phyloP scores from a whole-genome alignment of 2,113 vertebrate species.

The Protobothrops flavoviridis region DNA sequence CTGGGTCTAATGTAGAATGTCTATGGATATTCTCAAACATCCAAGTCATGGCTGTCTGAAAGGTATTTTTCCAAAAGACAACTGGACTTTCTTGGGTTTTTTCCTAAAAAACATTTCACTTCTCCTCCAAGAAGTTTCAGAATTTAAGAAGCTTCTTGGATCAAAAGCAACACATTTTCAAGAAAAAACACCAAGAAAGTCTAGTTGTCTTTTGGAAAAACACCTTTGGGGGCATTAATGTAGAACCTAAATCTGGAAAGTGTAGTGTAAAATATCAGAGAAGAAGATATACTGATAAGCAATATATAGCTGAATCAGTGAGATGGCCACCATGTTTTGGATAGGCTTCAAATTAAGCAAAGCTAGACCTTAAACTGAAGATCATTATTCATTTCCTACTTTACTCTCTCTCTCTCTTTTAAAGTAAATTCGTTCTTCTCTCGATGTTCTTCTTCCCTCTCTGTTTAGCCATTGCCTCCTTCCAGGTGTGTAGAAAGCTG shows the following conservation, averaged over 20 bases:
- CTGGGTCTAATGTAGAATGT: too few species aligned
- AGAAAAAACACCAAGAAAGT: too few species aligned
- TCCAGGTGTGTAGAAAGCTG: neutral
- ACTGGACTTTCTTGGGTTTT: too few species aligned
- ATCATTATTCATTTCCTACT: neutral
- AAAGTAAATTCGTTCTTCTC: neutral
- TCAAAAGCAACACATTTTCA: too few species aligned
- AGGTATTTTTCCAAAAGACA: too few species aligned
- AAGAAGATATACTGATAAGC: neutral
- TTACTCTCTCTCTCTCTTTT: neutral
- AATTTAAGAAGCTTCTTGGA: too few species aligned
- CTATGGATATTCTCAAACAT: too few species aligned
- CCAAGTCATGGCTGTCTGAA: too few species aligned
- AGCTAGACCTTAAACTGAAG: neutral
- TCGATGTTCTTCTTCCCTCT: neutral
- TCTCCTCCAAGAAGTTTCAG: too few species aligned
- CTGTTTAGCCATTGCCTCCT: neutral
- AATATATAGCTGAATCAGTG: neutral
- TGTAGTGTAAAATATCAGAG: neutral
- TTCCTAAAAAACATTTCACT: too few species aligned
- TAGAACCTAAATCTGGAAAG: neutral
- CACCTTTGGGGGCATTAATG: too few species aligned
- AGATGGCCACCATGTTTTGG: neutral
- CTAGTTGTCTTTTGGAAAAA: too few species aligned
- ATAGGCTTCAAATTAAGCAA: neutral